These are phyloP conservation scores for Lycodopsis pacificus DNA, from an alignment of 2,797 vertebrate genomes.

Conservation along the genomic window DNA sequence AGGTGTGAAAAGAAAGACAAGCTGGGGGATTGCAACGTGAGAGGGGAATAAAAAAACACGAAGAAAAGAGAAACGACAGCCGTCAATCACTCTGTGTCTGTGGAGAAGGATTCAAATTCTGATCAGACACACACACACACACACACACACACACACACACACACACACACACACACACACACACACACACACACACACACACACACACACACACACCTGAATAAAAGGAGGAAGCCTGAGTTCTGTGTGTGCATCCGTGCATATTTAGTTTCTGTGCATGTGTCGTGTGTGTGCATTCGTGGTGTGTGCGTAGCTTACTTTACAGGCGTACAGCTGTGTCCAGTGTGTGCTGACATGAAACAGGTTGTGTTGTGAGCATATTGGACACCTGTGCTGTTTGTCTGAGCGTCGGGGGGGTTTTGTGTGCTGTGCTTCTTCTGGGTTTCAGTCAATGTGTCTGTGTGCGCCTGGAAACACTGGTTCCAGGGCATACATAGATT, in stretches of 20 bases:
- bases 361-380: background rate
- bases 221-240: slow-evolving; percentile 17
- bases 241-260: slow-evolving; percentile 13
- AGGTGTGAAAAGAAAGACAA: slow-evolving; percentile 45
- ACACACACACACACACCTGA: slow-evolving; percentile 20
- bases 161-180: slow-evolving; percentile 35
- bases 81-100: slow-evolving; percentile 57
- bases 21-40: slow-evolving; percentile 42
- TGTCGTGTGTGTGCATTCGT: background rate
- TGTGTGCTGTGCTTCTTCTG: background rate
- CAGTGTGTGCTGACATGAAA: background rate
- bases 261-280: slow-evolving; percentile 8
- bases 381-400: background rate
- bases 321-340: background rate
- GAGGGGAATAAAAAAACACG: slow-evolving; percentile 3
- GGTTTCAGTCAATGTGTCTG: slow-evolving; percentile 9
- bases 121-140: slow-evolving; percentile 45
- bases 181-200: background rate
- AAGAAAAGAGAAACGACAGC: slow-evolving; percentile 32
- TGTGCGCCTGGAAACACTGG: slow-evolving; percentile 29
- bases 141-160: slow-evolving; percentile 20
- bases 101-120: slow-evolving; percentile 49
- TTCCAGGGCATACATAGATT: slow-evolving; percentile 55
- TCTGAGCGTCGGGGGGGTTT: background rate
- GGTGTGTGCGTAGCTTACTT: background rate